A percentile compares a stretch with the other conserved stretches of the same genome.
These are phyloP conservation scores for Gymnoscopelus microlampas DNA, from an alignment of 2,797 vertebrate species.

Conservation along the genomic window DNA sequence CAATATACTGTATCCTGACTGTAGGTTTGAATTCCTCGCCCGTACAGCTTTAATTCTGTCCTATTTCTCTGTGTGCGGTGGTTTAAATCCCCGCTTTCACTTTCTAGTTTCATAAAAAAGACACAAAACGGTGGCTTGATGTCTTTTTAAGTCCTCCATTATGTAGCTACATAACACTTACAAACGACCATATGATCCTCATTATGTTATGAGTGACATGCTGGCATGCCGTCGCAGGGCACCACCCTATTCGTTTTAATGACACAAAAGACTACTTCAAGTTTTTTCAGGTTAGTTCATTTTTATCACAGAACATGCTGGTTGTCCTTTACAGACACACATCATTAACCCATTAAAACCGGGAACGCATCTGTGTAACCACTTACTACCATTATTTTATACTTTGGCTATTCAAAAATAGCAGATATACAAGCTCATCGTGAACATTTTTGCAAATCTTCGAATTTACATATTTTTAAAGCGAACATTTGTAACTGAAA, in stretches of 20 bases:
- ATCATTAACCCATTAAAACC: too few species aligned
- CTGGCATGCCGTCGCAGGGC: conserved; percentile 5
- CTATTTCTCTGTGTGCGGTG: background rate
- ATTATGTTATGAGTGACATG: conserved; percentile 12
- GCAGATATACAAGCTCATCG: too few species aligned
- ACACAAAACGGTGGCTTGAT: background rate
- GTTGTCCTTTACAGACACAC: conserved; percentile 28
- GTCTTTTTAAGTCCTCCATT: conserved; percentile 8
- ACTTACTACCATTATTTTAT: too few species aligned
- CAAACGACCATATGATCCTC: conserved; percentile 32
- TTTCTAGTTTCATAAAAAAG: too few species aligned
- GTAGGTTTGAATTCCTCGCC: background rate
- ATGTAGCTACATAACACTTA: conserved; percentile 13
- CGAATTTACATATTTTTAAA: too few species aligned
- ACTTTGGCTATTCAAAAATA: too few species aligned
- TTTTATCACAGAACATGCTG: conserved; percentile 33
- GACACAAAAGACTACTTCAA: background rate
- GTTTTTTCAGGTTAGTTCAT: conserved; percentile 19
- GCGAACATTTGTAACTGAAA: too few species aligned
- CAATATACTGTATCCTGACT: too few species aligned
- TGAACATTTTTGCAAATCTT: too few species aligned
- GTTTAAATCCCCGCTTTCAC: background rate
- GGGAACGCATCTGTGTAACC: too few species aligned
- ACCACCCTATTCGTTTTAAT: background rate
- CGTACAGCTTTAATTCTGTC: background rate